Evolutionary conservation across 2,888 invertebrate species (phyloP).

Genomic region (Thymelicus sylvestris): DNA sequence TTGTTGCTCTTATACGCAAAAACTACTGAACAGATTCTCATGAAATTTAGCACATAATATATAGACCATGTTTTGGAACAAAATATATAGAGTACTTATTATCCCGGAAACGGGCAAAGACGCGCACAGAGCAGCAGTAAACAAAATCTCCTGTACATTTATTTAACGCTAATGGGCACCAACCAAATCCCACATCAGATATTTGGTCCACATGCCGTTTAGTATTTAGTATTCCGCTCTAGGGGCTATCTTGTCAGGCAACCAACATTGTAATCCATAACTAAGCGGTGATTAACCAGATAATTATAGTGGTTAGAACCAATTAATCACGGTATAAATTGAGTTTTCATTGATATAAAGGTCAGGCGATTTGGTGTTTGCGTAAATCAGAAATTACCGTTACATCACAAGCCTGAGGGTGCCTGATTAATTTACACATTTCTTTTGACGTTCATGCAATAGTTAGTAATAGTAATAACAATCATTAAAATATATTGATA

Average conservation of each 20-base stretch:
- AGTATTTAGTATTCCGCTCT: constrained; percentile 56
- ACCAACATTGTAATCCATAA: constrained; percentile 54
- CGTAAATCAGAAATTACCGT: constrained; percentile 26
- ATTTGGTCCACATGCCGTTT: constrained; percentile 46
- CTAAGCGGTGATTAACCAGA: constrained; percentile 58
- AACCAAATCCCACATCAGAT: constrained; percentile 1
- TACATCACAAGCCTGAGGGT: constrained; percentile 17
- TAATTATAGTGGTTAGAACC: constrained; percentile 67
- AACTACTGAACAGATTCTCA: no score
- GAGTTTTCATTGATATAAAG: constrained; percentile 59
- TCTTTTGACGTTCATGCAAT: no score
- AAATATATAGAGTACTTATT: no score
- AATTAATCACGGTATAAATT: constrained; percentile 71
- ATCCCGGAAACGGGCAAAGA: no score
- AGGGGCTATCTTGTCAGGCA: constrained; percentile 55
- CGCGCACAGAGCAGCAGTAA: no score
- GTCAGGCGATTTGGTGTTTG: constrained; percentile 40
- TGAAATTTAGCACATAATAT: no score
- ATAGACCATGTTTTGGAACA: no score
- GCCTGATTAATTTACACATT: not conserved
- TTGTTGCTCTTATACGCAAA: no score
- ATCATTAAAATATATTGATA: no score
- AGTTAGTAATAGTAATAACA: no score
- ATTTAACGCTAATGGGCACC: not conserved
- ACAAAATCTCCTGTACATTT: not conserved